Evolutionary conservation across 2,888 invertebrate genomes (phyloP), one percentile per base, ranked within the genome.

Genomic region (Pristionchus mayeri): DNA sequence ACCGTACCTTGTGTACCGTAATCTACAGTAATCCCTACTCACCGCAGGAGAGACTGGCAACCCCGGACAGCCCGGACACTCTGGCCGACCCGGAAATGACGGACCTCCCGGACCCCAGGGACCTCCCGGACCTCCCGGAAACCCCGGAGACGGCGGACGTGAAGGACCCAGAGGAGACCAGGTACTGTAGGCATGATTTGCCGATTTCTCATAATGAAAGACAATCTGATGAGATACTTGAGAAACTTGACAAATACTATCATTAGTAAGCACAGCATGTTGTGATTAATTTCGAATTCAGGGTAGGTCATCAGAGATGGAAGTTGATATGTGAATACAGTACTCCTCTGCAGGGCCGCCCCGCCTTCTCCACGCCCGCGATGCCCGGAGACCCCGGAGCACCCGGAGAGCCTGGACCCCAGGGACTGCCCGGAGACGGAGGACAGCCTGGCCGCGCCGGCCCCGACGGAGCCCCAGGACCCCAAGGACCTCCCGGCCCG

Each of bases 311-410:
- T n/a, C n/a, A n/a, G n/a, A n/a, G n/a, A n/a, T n/a, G n/a, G n/a
- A n/a, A n/a, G n/a, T n/a, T n/a, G n/a, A n/a, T n/a, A n/a, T n/a
- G n/a, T n/a, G n/a, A n/a, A n/a, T n/a, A n/a, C n/a, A n/a, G n/a
- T n/a, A n/a, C n/a, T n/a, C n/a, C n/a, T n/a, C n/a, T n/a, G n/a
- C n/a, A n/a, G n/a, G n/a, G 93, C 86, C 85, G 92, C 76, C 92
- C 92, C 0, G 92, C 93, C 54, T 90, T 92, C 86, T 90, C 91
- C 21, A 92, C 91, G 3, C 92, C 92, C 9, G 91, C 91, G 11
- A 83, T 91, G n/a, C 92, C 92, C 37, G 92, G 92, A 88, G 92
- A 92, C 85, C 91, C 92, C 24, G 92, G 92, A 87, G 88, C 89
- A 54, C 89, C 91, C 57, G 92, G 92, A 88, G 91, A 92, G 86